Conservation (phyloP, 2,797 vertebrate genomes). For the Halcyon smyrnensis region DNA sequence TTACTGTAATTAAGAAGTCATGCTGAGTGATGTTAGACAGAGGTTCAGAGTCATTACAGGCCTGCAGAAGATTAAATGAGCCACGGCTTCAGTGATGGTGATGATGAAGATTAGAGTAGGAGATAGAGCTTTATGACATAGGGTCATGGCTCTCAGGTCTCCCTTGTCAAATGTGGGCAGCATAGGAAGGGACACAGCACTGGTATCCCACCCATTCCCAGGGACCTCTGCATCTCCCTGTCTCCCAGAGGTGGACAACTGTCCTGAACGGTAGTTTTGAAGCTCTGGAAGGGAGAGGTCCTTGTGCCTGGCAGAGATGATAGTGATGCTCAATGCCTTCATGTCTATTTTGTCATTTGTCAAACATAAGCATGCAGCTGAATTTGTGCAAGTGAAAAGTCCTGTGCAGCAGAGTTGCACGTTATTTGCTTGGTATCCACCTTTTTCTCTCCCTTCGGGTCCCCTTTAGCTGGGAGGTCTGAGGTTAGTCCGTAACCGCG, state of each 20-base stretch:
- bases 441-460: background rate
- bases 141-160: background rate
- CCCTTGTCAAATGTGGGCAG: background rate
- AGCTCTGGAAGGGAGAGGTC: background rate
- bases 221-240: background rate
- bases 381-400: background rate
- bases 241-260: background rate
- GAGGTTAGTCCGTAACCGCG: background rate
- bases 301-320: background rate
- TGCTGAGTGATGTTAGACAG: conserved; percentile 46
- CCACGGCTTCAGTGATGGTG: background rate
- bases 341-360: background rate
- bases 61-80: conserved; percentile 6
- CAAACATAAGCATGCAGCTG: background rate
- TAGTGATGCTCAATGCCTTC: background rate
- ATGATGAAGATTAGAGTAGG: background rate
- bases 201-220: background rate
- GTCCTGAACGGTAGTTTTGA: accelerated
- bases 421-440: background rate
- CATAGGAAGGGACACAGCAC: background rate
- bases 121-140: background rate
- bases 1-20: conserved; percentile 76
- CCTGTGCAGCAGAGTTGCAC: background rate
- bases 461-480: background rate
- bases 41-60: background rate